Evolutionary conservation across 2,797 vertebrate genomes (phyloP), one percentile per base, ranked within the genome.

Genomic region (Hyperoplus immaculatus): DNA sequence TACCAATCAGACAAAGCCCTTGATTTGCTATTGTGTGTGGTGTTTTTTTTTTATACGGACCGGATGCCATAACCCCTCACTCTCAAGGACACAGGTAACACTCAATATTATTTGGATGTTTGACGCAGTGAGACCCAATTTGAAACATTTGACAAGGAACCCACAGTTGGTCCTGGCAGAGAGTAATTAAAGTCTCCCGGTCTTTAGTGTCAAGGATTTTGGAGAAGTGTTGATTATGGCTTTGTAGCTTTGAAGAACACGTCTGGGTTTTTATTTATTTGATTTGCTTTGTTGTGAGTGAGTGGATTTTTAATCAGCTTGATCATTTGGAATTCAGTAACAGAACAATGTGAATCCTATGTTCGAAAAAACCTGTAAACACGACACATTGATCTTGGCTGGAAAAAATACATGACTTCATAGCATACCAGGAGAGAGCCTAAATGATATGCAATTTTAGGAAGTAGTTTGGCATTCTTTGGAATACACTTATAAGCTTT

Each of bases 161-260:
- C 73, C 46, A 75, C 59, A 68, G 67, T 72, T 77, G 72, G 69
- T 81, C 58, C 71, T 46, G 15, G 12, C 16, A 29, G 54, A 73
- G 79, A 69, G 59, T 29, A 88, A 89, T 85, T 69, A 78, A 16
- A 69, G 69, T 80, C 72, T 80, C 75, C 72, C 16, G 14, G 66
- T 50, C 68, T 83, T 87, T 79, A 72, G 64, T 78, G 57, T 86
- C 69, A 87, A 86, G 75, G 84, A 82, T 84, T 81, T 29, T 65
- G 59, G 63, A 87, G 51, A 69, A 49, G 15, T 61, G 76, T 51
- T 75, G 71, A 75, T 77, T 76, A 15, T 63, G 78, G 80, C 47
- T 65, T 68, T 72, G 46, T 69, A 69, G 57, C 42, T 83, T 21
- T 3, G 80, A 69, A 72, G 69, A 67, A 29, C 29, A 29, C 29